A percentile compares a stretch with the other conserved stretches of the same genome.
Conservation (phyloP, 2,888 invertebrate genomes). For the Drosophila siamana region DNA sequence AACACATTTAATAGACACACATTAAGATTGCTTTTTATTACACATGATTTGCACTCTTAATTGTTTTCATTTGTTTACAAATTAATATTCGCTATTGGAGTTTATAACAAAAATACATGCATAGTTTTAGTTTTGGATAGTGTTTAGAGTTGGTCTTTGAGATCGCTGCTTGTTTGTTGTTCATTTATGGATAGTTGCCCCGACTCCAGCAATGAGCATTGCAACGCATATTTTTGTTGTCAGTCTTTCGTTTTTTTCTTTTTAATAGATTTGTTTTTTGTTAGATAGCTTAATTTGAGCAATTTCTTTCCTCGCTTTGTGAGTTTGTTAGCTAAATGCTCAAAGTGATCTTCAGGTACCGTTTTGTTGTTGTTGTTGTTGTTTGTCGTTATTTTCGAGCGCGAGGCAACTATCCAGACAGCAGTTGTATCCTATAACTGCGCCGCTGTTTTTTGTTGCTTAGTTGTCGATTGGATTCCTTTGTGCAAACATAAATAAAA, state of each 20-base stretch:
- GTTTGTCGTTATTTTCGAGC: slow-evolving; percentile 27
- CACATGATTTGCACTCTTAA: slow-evolving; percentile 60
- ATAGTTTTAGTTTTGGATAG: slow-evolving; percentile 50
- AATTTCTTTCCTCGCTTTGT: slow-evolving; percentile 56
- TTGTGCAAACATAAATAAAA: slow-evolving; percentile 51
- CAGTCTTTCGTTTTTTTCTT: slow-evolving; percentile 72
- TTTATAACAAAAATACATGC: slow-evolving; percentile 73
- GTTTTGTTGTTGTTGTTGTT: slow-evolving; percentile 50
- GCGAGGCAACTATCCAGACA: slow-evolving; percentile 35
- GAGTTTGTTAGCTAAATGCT: slow-evolving; percentile 69
- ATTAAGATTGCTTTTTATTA: slow-evolving; percentile 70
- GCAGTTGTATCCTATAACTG: slow-evolving; percentile 39
- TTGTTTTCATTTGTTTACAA: slow-evolving; percentile 57
- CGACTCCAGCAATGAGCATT: slow-evolving; percentile 45
- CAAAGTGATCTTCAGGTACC: slow-evolving; percentile 76
- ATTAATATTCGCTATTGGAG: slow-evolving; percentile 77
- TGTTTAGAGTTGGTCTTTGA: slow-evolving; percentile 61
- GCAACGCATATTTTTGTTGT: slow-evolving; percentile 38
- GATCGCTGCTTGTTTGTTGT: slow-evolving; percentile 54
- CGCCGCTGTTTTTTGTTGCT: slow-evolving; percentile 17
- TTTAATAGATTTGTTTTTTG: slow-evolving; percentile 60
- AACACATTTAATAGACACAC: slow-evolving; percentile 43
- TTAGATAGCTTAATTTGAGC: slow-evolving; percentile 64
- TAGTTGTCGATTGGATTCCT: slow-evolving; percentile 22
- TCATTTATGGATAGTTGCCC: slow-evolving; percentile 20